Evolutionary conservation across 2,797 vertebrate genomes (phyloP).

Genomic region (Sebastes vulpes): DNA sequence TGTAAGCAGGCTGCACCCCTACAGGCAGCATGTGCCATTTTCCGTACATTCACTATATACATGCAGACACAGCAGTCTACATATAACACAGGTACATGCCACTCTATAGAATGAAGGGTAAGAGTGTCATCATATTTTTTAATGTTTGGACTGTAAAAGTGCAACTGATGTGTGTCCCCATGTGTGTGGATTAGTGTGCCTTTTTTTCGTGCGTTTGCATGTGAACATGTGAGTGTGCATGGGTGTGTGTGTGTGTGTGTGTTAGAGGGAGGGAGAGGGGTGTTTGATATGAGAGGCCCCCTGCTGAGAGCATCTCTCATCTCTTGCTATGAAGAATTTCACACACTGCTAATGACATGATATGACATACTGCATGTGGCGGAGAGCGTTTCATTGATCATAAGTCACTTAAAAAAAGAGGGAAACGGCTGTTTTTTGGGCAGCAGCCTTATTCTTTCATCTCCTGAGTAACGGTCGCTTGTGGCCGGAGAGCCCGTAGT

Average conservation of each 20-base stretch:
- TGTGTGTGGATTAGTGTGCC: not conserved
- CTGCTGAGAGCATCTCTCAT: constrained; percentile 28
- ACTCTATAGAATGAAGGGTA: not conserved
- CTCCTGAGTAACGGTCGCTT: not conserved
- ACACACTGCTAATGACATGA: constrained; percentile 31
- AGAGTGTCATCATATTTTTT: not conserved
- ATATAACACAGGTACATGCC: not conserved
- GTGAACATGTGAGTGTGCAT: not conserved
- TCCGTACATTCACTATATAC: constrained; percentile 11
- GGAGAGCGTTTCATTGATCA: constrained; percentile 15
- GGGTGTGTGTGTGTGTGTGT: not conserved
- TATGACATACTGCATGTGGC: not conserved
- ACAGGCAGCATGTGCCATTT: constrained; percentile 39
- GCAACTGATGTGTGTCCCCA: not conserved
- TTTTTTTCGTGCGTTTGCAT: not conserved
- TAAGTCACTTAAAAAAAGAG: not conserved
- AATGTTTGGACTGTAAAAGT: not conserved
- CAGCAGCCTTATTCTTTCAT: not conserved
- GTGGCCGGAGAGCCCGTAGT: not conserved
- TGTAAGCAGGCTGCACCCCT: constrained; percentile 53
- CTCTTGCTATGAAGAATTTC: constrained; percentile 21
- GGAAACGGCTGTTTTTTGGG: not conserved
- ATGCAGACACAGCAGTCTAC: constrained; percentile 2
- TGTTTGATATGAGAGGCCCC: constrained; percentile 25
- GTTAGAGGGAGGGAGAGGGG: not conserved